Evolutionary conservation across 1,140 invertebrate genomes (phyloP), one percentile per base, ranked within the genome.

Genomic region (Notospermus geniculatus): DNA sequence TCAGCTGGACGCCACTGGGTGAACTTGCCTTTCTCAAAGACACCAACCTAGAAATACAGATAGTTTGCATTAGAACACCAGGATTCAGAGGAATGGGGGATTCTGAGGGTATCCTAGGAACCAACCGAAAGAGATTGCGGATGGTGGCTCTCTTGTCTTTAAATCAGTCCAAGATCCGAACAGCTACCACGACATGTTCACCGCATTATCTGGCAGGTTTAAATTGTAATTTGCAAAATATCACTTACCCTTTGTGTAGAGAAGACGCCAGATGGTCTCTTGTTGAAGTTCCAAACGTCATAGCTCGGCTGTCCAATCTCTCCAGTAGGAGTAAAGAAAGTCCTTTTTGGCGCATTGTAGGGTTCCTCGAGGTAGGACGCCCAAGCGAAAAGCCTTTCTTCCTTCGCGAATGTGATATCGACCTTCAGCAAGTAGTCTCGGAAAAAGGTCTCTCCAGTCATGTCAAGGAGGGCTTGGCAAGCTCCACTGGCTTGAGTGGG

Each of bases 341-440:
- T 71, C 22, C 71, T 69, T 32, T 77, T 76, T 2, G 77, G 68
- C 2, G 79, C 62, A 45, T 74, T 74, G 64, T 79, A 76, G 15
- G 77, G 73, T 2, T 71, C 69, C 39, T 77, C 71, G 45, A 75
- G 69, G 32, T 75, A 75, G 0, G 79, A 75, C 1, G 79, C 78
- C 59, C 82, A 69, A 72, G 79, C 75, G 30, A 71, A 70, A 53
- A 74, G 66, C 41, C 72, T 53, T 60, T 80, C 74, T 23, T 63
- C 69, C 52, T 65, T 70, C 9, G 65, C 66, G 59, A 74, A 79
- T 0, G 66, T 76, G 32, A 82, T 80, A 28, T 80, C 71, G 1
- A 79, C 71, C 25, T 80, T 77, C 53, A 79, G 76, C 25, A 83
- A 63, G 64, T 78, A 82, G 27, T 72, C 69, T 23, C 72, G 57